phyloP scores from a whole-genome alignment of 2,113 vertebrate species.

The Albula goreensis region DNA sequence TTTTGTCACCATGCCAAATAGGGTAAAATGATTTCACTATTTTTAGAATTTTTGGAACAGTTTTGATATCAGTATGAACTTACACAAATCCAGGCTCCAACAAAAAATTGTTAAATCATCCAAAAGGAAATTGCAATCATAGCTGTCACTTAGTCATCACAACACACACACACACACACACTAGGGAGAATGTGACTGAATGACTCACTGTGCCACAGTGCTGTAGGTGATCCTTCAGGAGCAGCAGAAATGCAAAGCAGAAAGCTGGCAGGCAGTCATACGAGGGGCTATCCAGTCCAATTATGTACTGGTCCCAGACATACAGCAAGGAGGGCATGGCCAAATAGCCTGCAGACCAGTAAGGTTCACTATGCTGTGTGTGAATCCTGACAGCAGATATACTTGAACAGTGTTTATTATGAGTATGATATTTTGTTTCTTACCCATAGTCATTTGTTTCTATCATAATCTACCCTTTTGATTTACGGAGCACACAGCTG shows the following conservation, averaged over 20 bases:
- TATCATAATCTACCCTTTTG: too few relatives aligned
- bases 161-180: background rate
- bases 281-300: conserved; percentile 38
- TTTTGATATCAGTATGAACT: background rate
- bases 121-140: background rate
- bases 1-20: too few relatives aligned
- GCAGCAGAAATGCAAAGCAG: conserved; percentile 33
- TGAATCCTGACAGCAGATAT: too few relatives aligned
- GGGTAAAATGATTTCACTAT: background rate
- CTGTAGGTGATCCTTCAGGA: conserved; percentile 37
- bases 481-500: background rate
- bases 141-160: background rate
- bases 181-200: too few relatives aligned
- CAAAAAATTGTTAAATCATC: background rate
- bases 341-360: conserved; percentile 41
- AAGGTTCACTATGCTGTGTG: background rate
- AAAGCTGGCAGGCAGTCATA: conserved; percentile 41
- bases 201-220: conserved; percentile 39
- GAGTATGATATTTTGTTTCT: too few relatives aligned
- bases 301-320: conserved; percentile 51
- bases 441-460: too few relatives aligned
- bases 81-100: background rate
- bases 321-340: conserved; percentile 46
- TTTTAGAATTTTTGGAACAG: background rate
- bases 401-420: too few relatives aligned